phyloP scores from a whole-genome alignment of 1,140 invertebrate genomes.

The Venustaconcha ellipsiformis region DNA sequence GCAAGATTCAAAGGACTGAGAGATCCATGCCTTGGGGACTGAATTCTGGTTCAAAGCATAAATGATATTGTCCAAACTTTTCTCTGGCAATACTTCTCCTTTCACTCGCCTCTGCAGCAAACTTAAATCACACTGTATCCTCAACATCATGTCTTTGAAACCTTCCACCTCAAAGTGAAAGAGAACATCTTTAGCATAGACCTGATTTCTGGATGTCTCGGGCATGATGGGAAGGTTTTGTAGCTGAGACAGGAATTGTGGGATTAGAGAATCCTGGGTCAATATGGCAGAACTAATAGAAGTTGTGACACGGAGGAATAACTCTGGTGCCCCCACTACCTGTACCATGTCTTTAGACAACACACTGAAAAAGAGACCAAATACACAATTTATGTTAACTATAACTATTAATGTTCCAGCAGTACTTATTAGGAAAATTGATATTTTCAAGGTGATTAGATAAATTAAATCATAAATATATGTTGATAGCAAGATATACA shows the following conservation, averaged over 20 bases:
- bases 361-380: slow-evolving; percentile 41
- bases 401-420: too few relatives aligned
- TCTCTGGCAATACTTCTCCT: slow-evolving; percentile 45
- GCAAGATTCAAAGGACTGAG: slow-evolving; percentile 45
- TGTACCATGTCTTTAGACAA: slow-evolving; percentile 56
- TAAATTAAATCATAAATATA: too few relatives aligned
- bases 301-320: slow-evolving; percentile 44
- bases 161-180: slow-evolving; percentile 54
- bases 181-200: slow-evolving; percentile 59
- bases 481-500: too few relatives aligned
- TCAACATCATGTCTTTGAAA: slow-evolving; percentile 44
- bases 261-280: slow-evolving; percentile 35
- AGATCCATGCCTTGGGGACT: slow-evolving; percentile 54
- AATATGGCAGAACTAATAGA: slow-evolving; percentile 24
- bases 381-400: neutral
- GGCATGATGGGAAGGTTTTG: slow-evolving; percentile 50
- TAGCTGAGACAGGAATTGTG: slow-evolving; percentile 35
- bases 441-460: too few relatives aligned
- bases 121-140: slow-evolving; percentile 45
- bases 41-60: slow-evolving; percentile 44
- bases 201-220: slow-evolving; percentile 47
- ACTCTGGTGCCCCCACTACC: slow-evolving; percentile 59
- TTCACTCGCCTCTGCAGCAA: slow-evolving; percentile 40
- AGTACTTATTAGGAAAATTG: too few relatives aligned
- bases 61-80: slow-evolving; percentile 38